A percentile compares a stretch with the other conserved stretches of the same genome.
Evolutionary conservation across 2,797 vertebrate genomes (phyloP).

Genomic region (Phrynocephalus guinanensis): DNA sequence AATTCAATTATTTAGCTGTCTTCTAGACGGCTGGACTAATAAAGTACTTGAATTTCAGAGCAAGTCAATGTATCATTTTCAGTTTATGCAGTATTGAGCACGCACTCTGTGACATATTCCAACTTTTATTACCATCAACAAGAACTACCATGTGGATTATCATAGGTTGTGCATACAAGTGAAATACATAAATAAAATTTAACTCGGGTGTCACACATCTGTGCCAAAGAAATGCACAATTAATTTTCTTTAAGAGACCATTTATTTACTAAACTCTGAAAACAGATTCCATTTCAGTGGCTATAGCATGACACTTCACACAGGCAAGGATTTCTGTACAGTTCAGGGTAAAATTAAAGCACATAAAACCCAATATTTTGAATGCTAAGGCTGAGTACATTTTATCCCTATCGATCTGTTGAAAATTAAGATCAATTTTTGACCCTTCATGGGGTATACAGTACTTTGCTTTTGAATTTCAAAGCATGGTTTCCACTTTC

Average conservation of each 20-base stretch:
- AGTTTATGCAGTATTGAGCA: constrained; percentile 46
- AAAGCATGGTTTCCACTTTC: not conserved
- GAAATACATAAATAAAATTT: not conserved
- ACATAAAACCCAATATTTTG: not conserved
- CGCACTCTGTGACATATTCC: constrained; percentile 4
- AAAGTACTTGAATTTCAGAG: not conserved
- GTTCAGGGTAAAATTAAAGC: constrained; percentile 4
- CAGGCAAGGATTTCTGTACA: not conserved
- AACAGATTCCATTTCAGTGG: constrained; percentile 1
- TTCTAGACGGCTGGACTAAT: constrained; percentile 14
- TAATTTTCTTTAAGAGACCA: constrained; percentile 24
- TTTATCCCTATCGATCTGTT: too few relatives aligned
- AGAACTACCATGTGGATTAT: constrained; percentile 17
- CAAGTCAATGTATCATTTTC: not conserved
- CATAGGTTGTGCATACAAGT: constrained; percentile 4
- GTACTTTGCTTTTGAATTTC: not conserved
- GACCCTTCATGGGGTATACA: too few relatives aligned
- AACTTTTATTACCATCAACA: not conserved
- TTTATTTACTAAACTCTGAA: constrained; percentile 9
- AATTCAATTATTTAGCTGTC: not conserved
- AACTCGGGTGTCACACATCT: not conserved
- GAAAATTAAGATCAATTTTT: too few relatives aligned
- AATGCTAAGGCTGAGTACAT: rapidly evolving
- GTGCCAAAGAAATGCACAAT: rapidly evolving
- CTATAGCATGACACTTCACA: not conserved